Evolutionary conservation across 92 coral and sea anemone species (phyloP), one percentile per base, ranked within the genome.

Genomic region (Heteractis magnifica): DNA sequence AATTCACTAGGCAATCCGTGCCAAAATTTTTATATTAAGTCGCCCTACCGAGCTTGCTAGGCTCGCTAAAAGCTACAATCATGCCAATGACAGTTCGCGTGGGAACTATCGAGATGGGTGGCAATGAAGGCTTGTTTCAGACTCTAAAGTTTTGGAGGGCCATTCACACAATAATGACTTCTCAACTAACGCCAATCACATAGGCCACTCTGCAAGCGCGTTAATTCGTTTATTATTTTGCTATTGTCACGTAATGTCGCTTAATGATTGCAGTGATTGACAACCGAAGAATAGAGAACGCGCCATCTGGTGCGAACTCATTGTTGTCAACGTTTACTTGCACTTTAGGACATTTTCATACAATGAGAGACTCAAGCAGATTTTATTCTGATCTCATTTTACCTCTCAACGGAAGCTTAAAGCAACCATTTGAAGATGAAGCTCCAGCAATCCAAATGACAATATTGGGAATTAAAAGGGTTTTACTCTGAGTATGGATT

Each of bases 251-350:
- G 90, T 92, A 89, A 94, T 91, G 98, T 91, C 90, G 85, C 89
- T 89, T 93, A 91, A 91, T 91, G 94, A 91, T 91, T 93, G 97
- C 97, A 81, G 89, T 92, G 98, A 94, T 94, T 92, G 98, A 94
- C 98, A 88, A 82, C 84, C 79, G 87, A 79, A 94, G 93, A 94
- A 91, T 84, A 81, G 90, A 82, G 98, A 91, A 92, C 93, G 93
- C 95, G 93, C 98, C 98, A 94, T 92, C 92, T 94, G 98, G 95
- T 77, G 98, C 84, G 91, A 84, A 81, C 15, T 80, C 71, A 81
- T 94, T 91, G 95, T 94, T 83, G 52, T 71, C 84, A 83, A 85
- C 88, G 91, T 93, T 93, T 93, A 92, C 98, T 89, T 92, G 91
- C 93, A 87, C 95, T 94, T 94, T 91, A 89, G 71, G 86, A 78